Evolutionary conservation across 2,797 vertebrate species (phyloP).

Genomic region (Phaenicophaeus curvirostris): DNA sequence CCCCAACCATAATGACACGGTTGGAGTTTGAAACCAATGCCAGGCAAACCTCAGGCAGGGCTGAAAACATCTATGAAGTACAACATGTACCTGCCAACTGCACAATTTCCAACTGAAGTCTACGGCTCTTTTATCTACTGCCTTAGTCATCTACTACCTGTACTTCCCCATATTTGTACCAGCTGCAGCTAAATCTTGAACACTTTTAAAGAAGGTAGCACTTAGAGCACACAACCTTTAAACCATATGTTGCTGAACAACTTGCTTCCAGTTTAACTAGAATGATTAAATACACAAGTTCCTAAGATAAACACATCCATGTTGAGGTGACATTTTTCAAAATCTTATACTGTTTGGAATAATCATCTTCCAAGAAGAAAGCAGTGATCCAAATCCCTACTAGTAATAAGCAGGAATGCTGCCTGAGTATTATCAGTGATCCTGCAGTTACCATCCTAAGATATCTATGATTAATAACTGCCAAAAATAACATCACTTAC

Average conservation of each 20-base stretch:
- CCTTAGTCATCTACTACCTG: neutral
- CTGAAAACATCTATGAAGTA: slow-evolving; percentile 8
- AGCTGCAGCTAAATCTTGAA: neutral
- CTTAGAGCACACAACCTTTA: neutral
- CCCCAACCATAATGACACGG: neutral
- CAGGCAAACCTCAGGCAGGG: neutral
- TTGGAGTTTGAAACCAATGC: neutral
- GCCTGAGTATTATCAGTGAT: slow-evolving; percentile 38
- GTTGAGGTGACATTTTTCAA: neutral
- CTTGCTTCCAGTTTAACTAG: neutral
- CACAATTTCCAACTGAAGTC: neutral
- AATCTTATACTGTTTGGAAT: neutral
- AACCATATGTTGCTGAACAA: neutral
- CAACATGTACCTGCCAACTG: neutral
- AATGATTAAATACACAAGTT: slow-evolving; percentile 1
- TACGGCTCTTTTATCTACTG: neutral
- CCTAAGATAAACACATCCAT: neutral
- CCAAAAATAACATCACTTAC: slow-evolving; percentile 41
- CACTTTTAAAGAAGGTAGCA: neutral
- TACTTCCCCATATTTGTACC: neutral
- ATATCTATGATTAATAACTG: slow-evolving; percentile 7
- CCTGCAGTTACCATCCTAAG: slow-evolving; percentile 34
- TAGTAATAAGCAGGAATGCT: slow-evolving; percentile 33
- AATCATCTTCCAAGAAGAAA: slow-evolving; percentile 17
- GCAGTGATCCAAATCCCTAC: slow-evolving; percentile 23